Evolutionary conservation across 2,113 vertebrate genomes (phyloP).

Genomic region (Upupa epops): DNA sequence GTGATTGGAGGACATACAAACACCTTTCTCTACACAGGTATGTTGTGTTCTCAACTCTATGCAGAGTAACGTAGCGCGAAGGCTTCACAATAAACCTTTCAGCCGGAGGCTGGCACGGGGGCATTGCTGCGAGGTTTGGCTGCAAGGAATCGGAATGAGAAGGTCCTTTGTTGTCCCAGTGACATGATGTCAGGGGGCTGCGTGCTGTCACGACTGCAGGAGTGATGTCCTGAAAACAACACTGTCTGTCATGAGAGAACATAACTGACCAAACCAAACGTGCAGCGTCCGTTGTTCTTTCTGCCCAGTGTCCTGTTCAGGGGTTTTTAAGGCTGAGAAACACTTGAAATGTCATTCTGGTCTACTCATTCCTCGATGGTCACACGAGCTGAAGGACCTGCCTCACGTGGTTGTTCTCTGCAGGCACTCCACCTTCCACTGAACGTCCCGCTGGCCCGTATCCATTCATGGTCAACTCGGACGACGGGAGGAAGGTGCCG

Average conservation of each 20-base stretch:
- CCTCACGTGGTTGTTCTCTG: neutral
- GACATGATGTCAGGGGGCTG: too few relatives aligned
- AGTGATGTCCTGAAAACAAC: too few relatives aligned
- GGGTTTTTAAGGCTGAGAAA: neutral
- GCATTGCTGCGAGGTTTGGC: too few relatives aligned
- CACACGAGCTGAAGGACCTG: neutral
- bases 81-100: too few relatives aligned
- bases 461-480: constrained; percentile 83
- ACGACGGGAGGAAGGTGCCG: constrained; percentile 82
- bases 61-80: too few relatives aligned
- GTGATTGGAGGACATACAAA: constrained; percentile 94
- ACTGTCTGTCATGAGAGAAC: too few relatives aligned
- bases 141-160: too few relatives aligned
- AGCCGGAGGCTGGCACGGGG: too few relatives aligned
- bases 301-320: neutral
- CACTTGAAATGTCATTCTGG: neutral
- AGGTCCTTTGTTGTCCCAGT: too few relatives aligned
- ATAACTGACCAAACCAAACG: too few relatives aligned
- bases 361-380: neutral
- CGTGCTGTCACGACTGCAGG: too few relatives aligned
- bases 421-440: constrained; percentile 82
- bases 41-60: too few relatives aligned
- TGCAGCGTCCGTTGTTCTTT: neutral
- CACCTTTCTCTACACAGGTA: constrained; percentile 95
- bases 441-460: constrained; percentile 83